Evolutionary conservation across 2,888 invertebrate genomes (phyloP), one percentile per base, ranked within the genome.

Genomic region (Pogonocherus hispidulus): DNA sequence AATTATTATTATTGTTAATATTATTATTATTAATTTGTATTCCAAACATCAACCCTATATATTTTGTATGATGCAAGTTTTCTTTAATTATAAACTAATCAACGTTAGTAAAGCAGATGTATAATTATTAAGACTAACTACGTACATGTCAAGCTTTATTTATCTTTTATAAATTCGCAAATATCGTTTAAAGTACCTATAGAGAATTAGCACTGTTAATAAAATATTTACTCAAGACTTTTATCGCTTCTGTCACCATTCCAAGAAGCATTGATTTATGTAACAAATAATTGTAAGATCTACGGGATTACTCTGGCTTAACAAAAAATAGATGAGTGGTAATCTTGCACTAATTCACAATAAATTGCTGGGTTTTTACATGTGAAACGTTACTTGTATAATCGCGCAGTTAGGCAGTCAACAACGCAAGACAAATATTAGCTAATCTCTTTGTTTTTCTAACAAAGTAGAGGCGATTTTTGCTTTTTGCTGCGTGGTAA

Each of bases 391-490:
- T 56, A 44, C 56, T 44, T 44, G 56, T 56, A 23, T 56, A 56
- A 44, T 23, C 56, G 19, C 54, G 37, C 54, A 16, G 35, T 54
- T 54, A 54, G 35, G 19, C 54, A 20, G 54, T 54, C 54, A 54
- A 54, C 54, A 54, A 18, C 18, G 54, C 19, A 54, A 54, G 54
- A 54, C 54, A 54, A 54, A 54, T 54, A 54, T 54, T 54, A 35
- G 54, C 54, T 54, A 54, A 54, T 37, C 35, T 54, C 54, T 37
- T 35, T 54, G 54, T 54, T 54, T 54, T 54, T 54, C 35, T 54
- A 54, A 35, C 54, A 54, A 54, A 35, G 19, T 35, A 19, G 6
- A 37, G 37, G 19, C 35, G 35, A 6, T 54, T 54, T 54, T 51
- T 51, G 23, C 27, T 51, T 51, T 51, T 35, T 54, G 18, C 37